These are phyloP conservation scores for Phyllotreta striolata DNA, from an alignment of 2,888 invertebrate genomes.

Conservation along the genomic window DNA sequence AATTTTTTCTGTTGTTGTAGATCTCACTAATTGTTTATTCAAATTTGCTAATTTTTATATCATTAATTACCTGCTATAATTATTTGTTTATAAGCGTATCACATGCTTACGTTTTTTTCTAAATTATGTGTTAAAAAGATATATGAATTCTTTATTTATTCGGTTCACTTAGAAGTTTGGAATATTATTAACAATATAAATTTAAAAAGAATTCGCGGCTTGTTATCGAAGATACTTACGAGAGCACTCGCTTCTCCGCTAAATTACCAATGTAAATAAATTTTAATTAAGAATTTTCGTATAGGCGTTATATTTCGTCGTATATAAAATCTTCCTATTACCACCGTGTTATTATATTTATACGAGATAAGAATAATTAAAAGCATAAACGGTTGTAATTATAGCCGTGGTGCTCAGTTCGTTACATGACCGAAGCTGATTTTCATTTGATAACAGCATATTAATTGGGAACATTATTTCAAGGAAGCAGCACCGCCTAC, in stretches of 20 bases:
- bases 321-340: slow-evolving; percentile 55
- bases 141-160: background rate
- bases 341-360: slow-evolving; percentile 58
- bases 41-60: too few species aligned
- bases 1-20: too few species aligned
- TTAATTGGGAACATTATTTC: slow-evolving; percentile 57
- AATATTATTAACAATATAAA: background rate
- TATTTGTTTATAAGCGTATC: too few species aligned
- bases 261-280: slow-evolving; percentile 32
- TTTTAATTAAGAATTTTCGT: slow-evolving; percentile 33
- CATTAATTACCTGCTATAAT: too few species aligned
- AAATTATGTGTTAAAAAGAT: background rate
- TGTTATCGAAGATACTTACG: too few species aligned
- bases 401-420: slow-evolving; percentile 51
- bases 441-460: slow-evolving; percentile 56
- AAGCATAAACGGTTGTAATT: slow-evolving; percentile 60
- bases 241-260: background rate
- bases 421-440: slow-evolving; percentile 54
- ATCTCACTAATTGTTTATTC: too few species aligned
- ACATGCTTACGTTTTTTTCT: too few species aligned
- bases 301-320: slow-evolving; percentile 45
- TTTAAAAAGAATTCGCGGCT: too few species aligned
- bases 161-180: background rate
- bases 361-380: slow-evolving; percentile 60
- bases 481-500: slow-evolving; percentile 51